These are phyloP conservation scores for Eudorcas thomsonii DNA, from an alignment of 2,113 vertebrate species.

Conservation along the genomic window DNA sequence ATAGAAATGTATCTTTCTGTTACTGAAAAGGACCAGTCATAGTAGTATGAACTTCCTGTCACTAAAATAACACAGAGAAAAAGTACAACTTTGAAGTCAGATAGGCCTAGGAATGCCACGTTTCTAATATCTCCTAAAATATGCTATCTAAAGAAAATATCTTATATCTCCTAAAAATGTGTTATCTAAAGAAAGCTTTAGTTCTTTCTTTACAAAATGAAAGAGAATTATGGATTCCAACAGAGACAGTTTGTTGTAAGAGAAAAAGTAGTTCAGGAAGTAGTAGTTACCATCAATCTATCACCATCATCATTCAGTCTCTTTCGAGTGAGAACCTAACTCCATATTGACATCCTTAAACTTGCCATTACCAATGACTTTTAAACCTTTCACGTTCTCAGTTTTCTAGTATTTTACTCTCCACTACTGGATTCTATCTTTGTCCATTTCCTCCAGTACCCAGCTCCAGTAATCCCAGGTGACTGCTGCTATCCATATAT, in stretches of 20 bases:
- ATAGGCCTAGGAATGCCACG: not conserved
- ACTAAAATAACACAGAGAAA: not conserved
- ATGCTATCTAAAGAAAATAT: not conserved
- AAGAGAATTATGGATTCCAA: not conserved
- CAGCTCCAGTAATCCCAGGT: not conserved
- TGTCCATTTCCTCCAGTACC: not conserved
- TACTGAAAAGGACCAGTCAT: not conserved
- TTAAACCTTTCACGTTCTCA: not conserved
- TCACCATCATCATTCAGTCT: not conserved
- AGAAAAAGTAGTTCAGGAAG: not conserved
- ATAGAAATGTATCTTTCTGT: not conserved
- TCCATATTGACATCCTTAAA: not conserved
- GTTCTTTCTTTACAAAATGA: not conserved
- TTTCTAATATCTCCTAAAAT: not conserved
- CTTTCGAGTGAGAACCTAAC: not conserved
- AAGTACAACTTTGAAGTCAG: not conserved
- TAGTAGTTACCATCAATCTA: not conserved
- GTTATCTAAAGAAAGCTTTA: not conserved
- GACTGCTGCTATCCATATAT: rapidly evolving
- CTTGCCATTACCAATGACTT: not conserved
- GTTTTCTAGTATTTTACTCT: not conserved
- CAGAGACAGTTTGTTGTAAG: not conserved
- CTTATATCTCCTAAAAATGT: not conserved
- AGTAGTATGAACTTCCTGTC: not conserved
- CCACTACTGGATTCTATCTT: not conserved